Percentiles rank a stretch among this genome's conserved stretches.
Conservation (phyloP, 2,888 invertebrate genomes). For the Drosophila anomalata region DNA sequence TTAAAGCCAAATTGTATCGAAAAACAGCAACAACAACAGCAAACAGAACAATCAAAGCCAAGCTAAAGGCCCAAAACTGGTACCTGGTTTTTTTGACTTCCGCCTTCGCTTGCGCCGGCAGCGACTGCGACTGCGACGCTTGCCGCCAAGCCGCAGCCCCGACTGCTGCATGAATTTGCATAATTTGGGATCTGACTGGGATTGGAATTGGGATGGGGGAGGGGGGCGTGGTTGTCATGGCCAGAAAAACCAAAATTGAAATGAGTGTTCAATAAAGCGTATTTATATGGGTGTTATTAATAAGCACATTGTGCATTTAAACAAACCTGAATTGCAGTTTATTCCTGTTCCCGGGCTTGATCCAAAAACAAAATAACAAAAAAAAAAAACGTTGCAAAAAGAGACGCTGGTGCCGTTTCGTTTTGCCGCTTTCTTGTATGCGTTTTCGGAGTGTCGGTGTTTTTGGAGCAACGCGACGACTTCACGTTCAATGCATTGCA, state of each 20-base stretch:
- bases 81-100: constrained; percentile 37
- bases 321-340: constrained; percentile 73
- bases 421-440: constrained; percentile 16
- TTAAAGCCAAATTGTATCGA: constrained; percentile 6
- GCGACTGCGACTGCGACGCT: constrained; percentile 38
- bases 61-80: constrained; percentile 30
- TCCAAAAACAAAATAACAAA: constrained; percentile 45
- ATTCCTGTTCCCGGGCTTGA: constrained; percentile 52
- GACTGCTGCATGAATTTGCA: constrained; percentile 66
- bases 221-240: constrained; percentile 51
- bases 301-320: constrained; percentile 57
- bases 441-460: constrained; percentile 44
- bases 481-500: constrained; percentile 68
- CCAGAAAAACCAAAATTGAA: constrained; percentile 53
- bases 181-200: constrained; percentile 53
- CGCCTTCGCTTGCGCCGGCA: constrained; percentile 39
- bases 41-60: constrained; percentile 29
- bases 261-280: constrained; percentile 42
- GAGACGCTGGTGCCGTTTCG: constrained; percentile 34
- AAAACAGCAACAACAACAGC: not conserved
- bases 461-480: constrained; percentile 52
- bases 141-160: not conserved
- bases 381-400: constrained; percentile 6
- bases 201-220: constrained; percentile 2
- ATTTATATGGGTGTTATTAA: constrained; percentile 32